Evolutionary conservation across 1,140 invertebrate genomes (phyloP), one percentile per base, ranked within the genome.

Genomic region (Laupala kohalensis): DNA sequence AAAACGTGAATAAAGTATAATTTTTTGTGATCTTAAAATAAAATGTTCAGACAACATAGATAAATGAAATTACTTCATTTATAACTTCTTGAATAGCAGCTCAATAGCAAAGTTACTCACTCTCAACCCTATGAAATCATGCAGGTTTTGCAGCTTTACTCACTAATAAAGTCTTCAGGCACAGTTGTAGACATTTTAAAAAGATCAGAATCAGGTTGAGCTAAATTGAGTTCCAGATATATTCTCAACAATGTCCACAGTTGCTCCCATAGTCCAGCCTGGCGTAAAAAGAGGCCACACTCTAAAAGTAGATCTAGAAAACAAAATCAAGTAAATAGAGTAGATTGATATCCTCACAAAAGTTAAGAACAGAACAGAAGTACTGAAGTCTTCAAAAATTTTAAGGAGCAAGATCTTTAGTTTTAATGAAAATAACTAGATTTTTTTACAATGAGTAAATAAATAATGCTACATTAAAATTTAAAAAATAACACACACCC

Each of bases 241-340:
- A 88, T 76, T 69, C 84, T 80, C 12, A 89, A 79, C 6, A 87
- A 78, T 67, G 85, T 85, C 82, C 86, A 88, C 77, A 89, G 83
- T 75, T 86, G 85, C 76, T 88, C 88, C 80, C 82, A 85, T 25
- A 88, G 78, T 4, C 87, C 86, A 67, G 85, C 82, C 77, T 90
- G 88, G 28, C 87, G 83, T n/a, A 90, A 75, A 76, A 89, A 89
- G 25, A 86, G 79, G 6, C 86, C 81, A 75, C 84, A 87, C 71
- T 86, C 83, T 74, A 85, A 84, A 27, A 88, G 79, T 72, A 88
- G 77, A 73, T 80, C 80, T 83, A 74, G n/a, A 23, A 68, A 68
- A 28, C 23, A 25, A 25, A 30, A 23, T 68, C n/a, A 15, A 23
- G 67, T n/a, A 24, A 65, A 3, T 24, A 1, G 19, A 12, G 37